phyloP scores from a whole-genome alignment of 1,140 invertebrate genomes.

The Bombus difficillimus region DNA sequence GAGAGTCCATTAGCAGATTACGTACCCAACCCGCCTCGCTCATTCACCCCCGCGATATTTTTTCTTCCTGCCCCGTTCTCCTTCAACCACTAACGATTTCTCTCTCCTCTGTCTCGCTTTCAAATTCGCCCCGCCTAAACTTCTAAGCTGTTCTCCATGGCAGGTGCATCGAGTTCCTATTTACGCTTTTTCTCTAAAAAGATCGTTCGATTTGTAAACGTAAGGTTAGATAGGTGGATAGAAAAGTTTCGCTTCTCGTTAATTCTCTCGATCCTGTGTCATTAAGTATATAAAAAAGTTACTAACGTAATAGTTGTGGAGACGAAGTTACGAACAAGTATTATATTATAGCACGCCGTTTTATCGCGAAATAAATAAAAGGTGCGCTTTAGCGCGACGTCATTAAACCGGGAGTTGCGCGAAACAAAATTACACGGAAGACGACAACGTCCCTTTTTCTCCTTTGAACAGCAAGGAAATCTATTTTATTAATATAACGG shows the following conservation, averaged over 20 bases:
- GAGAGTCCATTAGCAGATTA: constrained; percentile 82
- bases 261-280: neutral
- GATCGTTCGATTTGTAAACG: constrained; percentile 10
- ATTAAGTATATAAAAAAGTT: too few relatives aligned
- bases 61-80: constrained; percentile 65
- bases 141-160: constrained; percentile 36
- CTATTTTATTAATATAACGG: constrained; percentile 78
- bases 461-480: constrained; percentile 71
- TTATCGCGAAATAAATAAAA: constrained; percentile 54
- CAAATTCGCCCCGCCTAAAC: constrained; percentile 25
- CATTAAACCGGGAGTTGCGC: constrained; percentile 74
- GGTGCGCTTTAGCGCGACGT: constrained; percentile 59
- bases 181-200: constrained; percentile 32
- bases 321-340: neutral
- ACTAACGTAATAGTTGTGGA: too few relatives aligned
- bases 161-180: constrained; percentile 48
- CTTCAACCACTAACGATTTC: constrained; percentile 63
- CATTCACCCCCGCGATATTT: constrained; percentile 74
- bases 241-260: neutral
- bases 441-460: constrained; percentile 57
- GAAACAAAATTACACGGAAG: constrained; percentile 75
- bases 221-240: neutral
- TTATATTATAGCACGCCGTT: neutral
- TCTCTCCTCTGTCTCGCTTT: constrained; percentile 52
- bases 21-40: constrained; percentile 75